Conservation (phyloP, 2,888 invertebrate genomes). For the Drosophila recens region DNA sequence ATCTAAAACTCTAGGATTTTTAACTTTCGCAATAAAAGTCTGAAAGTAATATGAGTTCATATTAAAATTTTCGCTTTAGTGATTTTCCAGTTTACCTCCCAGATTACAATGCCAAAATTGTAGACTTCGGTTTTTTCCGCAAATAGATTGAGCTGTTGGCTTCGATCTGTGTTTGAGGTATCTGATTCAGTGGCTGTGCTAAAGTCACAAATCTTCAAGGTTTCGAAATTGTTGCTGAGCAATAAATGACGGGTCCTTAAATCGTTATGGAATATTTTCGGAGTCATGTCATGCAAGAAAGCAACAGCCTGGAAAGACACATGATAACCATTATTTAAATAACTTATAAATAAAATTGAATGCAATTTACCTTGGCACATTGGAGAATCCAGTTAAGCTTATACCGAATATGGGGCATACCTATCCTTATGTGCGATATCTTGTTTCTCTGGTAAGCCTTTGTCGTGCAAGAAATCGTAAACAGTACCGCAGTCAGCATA, state of each 20-base stretch:
- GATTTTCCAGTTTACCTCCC: constrained; percentile 3
- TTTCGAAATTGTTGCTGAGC: background rate
- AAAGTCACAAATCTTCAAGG: constrained; percentile 7
- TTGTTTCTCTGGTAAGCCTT: background rate
- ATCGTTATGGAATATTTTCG: constrained; percentile 7
- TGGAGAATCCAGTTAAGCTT: constrained; percentile 15
- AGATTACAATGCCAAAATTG: constrained; percentile 10
- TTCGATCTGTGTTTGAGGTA: background rate
- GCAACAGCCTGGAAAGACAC: background rate
- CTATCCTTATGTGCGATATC: background rate
- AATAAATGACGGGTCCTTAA: constrained; percentile 10
- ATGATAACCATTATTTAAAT: background rate
- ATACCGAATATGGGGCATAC: background rate
- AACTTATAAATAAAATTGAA: background rate
- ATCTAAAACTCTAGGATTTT: background rate
- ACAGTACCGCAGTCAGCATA: constrained; percentile 6
- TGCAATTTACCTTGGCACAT: constrained; percentile 10
- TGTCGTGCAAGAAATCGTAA: background rate
- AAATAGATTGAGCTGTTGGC: background rate
- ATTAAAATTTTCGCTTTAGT: background rate
- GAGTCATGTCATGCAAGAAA: constrained; percentile 8
- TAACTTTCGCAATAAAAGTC: background rate
- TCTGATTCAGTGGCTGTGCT: constrained; percentile 1
- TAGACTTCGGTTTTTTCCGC: constrained; percentile 4
- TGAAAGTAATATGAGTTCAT: background rate